Evolutionary conservation across 2,888 invertebrate genomes (phyloP), one percentile per base, ranked within the genome.

Genomic region (Protodeltote pygarga): DNA sequence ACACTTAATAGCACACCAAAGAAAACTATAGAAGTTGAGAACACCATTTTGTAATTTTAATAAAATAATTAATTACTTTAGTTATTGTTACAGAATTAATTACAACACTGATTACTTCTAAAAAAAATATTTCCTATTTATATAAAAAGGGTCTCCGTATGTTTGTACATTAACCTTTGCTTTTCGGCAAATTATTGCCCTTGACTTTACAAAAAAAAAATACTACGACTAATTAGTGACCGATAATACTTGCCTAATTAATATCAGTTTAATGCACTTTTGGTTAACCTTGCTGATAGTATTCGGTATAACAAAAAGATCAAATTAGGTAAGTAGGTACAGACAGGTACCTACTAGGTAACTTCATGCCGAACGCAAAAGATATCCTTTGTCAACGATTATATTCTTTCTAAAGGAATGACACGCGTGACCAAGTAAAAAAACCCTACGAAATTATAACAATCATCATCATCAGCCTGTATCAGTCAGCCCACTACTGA

Each of bases 221-320:
- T 13, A 20, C 31, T 28, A 34, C 27, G 9, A 38, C 31, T 47
- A 2, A 37, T 31, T 5, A 25, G 6, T 21, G 3, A 19, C 14
- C 11, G 45, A 46, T 46, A 29, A 25, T 25, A 17, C 25, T 9
- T n/a, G n/a, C n/a, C n/a, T 8, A 46, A 37, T 49, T 16, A 23
- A 16, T 27, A 50, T 42, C 31, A 44, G 55, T 44, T 35, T 45
- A 17, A 51, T 55, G 44, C 34, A 44, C 50, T 55, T 32, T 15
- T 42, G n/a, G 21, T 5, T 40, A 55, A 55, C 55, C 55, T 54
- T 55, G 19, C 6, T 3, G 11, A 21, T 21, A 23, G 3, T 10
- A 5, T 5, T 19, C n/a, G n/a, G n/a, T n/a, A n/a, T n/a, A n/a
- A n/a, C n/a, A n/a, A n/a, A n/a, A n/a, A n/a, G n/a, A n/a, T n/a